Evolutionary conservation across 1,140 invertebrate species (phyloP), one percentile per base, ranked within the genome.

Genomic region (Hirudo medicinalis): DNA sequence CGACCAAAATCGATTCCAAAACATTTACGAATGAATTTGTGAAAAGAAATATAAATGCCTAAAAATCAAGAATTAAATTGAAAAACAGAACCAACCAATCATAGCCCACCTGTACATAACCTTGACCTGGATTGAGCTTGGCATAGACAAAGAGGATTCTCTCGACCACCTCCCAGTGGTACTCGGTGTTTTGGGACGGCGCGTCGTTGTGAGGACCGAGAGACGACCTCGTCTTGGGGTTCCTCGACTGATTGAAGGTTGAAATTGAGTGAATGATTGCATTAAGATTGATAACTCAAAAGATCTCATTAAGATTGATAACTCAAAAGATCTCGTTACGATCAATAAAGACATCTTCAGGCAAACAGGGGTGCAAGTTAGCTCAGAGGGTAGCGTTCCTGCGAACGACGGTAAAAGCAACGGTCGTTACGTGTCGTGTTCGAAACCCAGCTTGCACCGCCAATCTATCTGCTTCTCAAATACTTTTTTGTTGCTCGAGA

Each of bases 71-170:
- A 20, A 0, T 25, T 13, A 63, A 63, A 0, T 27, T 13, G 19
- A 27, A 32, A 32, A 36, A 6, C 32, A 57, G 25, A 57, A 57
- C 29, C n/a, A 25, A 19, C 36, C 53, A 70, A 70, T 53, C 22
- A 25, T 11, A 69, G 17, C 74, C 49, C 54, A 84, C 84, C 83
- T 98, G 94, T 0, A 97, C 93, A 83, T 98, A 99, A 5, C 92
- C 89, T 80, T 97, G 92, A 0, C 95, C 95, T 6, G 94, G 93
- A 86, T 99, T 98, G 3, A 98, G 85, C 83, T 98, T 98, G 0
- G 94, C 92, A 82, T 97, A 99, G 6, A 99, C 85, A 80, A 98
- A 99, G 32, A 99, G 83, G 79, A 99, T 93, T 75, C 96, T 84
- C 80, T 98, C 93, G 0, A 97, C 90, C 13, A 99, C 93, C 84